Percentiles rank a stretch among this genome's conserved stretches.
Conservation (phyloP, 2,888 invertebrate genomes). For the Lobophora halterata region DNA sequence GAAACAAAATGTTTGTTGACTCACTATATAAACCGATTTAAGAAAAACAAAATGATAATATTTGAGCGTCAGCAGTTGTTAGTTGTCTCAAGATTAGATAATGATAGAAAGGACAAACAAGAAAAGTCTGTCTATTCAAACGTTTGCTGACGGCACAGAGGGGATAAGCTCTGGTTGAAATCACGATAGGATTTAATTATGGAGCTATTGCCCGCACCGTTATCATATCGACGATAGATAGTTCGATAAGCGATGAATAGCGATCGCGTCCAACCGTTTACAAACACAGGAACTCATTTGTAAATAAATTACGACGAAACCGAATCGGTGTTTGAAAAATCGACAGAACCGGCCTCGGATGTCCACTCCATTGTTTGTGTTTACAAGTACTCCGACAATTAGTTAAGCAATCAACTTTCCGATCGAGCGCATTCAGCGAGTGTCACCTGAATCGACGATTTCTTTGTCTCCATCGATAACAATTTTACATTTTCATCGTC, state of each 20-base stretch:
- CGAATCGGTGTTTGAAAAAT: constrained; percentile 48
- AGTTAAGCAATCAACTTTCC: constrained; percentile 65
- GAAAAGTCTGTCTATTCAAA: constrained; percentile 20
- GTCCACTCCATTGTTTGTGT: constrained; percentile 63
- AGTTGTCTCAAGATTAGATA: constrained; percentile 25
- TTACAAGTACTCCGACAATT: constrained; percentile 58
- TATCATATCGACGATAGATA: constrained; percentile 40
- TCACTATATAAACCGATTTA: neutral
- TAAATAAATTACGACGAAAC: constrained; percentile 54
- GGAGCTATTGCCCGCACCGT: constrained; percentile 31
- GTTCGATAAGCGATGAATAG: constrained; percentile 41
- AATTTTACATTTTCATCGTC: constrained; percentile 47
- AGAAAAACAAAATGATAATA: constrained; percentile 9
- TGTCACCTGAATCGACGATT: constrained; percentile 50
- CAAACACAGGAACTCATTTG: constrained; percentile 47
- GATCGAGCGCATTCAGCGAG: constrained; percentile 58
- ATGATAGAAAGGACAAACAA: constrained; percentile 20
- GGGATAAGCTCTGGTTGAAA: constrained; percentile 28
- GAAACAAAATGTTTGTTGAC: too few relatives aligned
- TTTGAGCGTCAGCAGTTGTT: constrained; percentile 14
- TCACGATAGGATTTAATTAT: constrained; percentile 34
- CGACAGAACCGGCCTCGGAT: constrained; percentile 52
- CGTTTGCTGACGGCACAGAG: constrained; percentile 21
- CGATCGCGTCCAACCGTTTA: constrained; percentile 35
- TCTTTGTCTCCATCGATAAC: constrained; percentile 52